Evolutionary conservation across 2,888 invertebrate genomes (phyloP).

Genomic region (Mechanitis mazaeus): DNA sequence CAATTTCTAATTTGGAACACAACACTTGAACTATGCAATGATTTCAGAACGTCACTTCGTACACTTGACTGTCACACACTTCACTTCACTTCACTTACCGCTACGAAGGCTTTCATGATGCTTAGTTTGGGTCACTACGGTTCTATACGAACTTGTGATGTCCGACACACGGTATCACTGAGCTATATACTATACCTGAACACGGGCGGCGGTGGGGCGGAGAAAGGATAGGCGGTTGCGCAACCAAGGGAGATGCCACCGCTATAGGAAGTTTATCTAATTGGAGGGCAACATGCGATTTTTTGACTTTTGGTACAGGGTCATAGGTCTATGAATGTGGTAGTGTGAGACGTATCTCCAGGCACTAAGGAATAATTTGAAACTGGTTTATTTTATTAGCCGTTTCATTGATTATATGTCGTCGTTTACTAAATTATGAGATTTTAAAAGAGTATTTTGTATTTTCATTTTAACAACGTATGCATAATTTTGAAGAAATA

Average conservation of each 20-base stretch:
- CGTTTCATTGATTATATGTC: not conserved
- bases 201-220: slow-evolving; percentile 64
- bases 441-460: too few relatives aligned
- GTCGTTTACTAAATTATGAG: too few relatives aligned
- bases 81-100: slow-evolving; percentile 69
- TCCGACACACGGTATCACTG: slow-evolving; percentile 47
- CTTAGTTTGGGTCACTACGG: slow-evolving; percentile 70
- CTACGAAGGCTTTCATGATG: slow-evolving; percentile 75
- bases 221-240: slow-evolving; percentile 73
- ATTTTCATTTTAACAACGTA: too few relatives aligned
- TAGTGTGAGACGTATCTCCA: not conserved
- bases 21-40: slow-evolving; percentile 38
- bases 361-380: too few relatives aligned
- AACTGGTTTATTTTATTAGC: not conserved
- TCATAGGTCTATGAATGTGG: slow-evolving; percentile 21
- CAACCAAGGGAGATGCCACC: slow-evolving; percentile 69
- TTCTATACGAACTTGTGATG: slow-evolving; percentile 68
- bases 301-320: slow-evolving; percentile 39
- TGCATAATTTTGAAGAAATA: too few relatives aligned
- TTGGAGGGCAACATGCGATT: slow-evolving; percentile 63
- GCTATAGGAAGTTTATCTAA: slow-evolving; percentile 64
- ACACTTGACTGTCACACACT: slow-evolving; percentile 42
- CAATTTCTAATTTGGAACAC: slow-evolving; percentile 17
- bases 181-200: slow-evolving; percentile 69
- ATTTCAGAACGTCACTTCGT: slow-evolving; percentile 65